Evolutionary conservation across 2,113 vertebrate species (phyloP).

Genomic region (Crotalus helleri): DNA sequence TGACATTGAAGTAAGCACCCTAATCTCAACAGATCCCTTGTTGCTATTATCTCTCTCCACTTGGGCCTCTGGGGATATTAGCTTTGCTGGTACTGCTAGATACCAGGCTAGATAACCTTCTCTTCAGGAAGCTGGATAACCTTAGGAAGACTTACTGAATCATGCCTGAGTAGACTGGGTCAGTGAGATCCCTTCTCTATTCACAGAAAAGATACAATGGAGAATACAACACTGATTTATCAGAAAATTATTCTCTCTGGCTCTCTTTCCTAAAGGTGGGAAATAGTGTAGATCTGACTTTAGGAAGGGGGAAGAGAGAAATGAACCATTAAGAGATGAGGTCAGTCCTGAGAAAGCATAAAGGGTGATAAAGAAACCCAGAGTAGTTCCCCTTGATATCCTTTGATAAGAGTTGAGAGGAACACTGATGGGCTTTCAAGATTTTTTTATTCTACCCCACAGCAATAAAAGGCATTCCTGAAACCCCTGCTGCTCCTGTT

Average conservation of each 20-base stretch:
- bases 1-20: background rate
- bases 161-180: background rate
- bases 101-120: background rate
- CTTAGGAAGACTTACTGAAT: background rate
- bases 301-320: background rate
- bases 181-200: background rate
- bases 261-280: background rate
- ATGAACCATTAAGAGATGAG: background rate
- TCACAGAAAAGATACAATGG: background rate
- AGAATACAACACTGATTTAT: background rate
- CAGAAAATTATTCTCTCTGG: background rate
- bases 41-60: background rate
- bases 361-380: background rate
- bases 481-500: background rate
- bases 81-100: background rate
- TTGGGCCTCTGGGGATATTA: background rate
- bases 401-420: background rate
- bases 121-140: background rate
- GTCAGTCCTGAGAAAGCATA: background rate
- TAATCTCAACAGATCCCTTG: background rate
- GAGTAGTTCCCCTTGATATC: background rate
- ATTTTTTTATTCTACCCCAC: background rate
- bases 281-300: background rate
- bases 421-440: background rate
- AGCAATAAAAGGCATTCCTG: background rate